Conservation (phyloP, 2,797 vertebrate species). For the Schizopygopsis pylzovi region DNA sequence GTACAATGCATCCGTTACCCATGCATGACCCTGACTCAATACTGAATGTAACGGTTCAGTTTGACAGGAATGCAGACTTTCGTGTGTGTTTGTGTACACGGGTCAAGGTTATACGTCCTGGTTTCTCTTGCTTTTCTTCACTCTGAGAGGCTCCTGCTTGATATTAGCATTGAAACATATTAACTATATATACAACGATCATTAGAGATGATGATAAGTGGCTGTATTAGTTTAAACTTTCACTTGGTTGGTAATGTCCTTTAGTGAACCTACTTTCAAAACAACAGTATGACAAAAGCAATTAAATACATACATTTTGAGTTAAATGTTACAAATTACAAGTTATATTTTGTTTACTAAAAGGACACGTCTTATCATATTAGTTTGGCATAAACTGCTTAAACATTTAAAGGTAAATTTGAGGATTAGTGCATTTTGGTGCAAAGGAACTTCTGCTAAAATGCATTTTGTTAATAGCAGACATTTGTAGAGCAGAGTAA, state of each 20-base stretch:
- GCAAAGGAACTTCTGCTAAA: not conserved
- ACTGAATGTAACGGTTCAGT: not conserved
- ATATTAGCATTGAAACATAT: not conserved
- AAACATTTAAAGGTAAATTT: not conserved
- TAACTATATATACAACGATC: not conserved
- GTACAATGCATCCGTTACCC: no score
- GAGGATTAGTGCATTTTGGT: no score
- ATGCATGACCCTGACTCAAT: no score
- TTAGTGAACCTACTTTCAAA: not conserved
- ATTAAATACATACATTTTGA: no score
- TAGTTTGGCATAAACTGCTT: not conserved
- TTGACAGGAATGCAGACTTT: not conserved
- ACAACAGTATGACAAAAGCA: not conserved
- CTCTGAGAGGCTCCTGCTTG: not conserved
- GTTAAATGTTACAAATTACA: not conserved
- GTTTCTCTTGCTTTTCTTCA: not conserved
- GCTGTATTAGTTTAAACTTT: not conserved
- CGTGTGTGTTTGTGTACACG: not conserved
- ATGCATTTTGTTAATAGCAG: not conserved
- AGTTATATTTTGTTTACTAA: not conserved
- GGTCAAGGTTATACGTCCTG: not conserved
- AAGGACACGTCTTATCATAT: not conserved
- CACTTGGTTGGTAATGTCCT: not conserved
- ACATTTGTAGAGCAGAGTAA: not conserved
- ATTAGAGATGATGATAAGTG: not conserved